Percentiles rank a stretch among this genome's conserved stretches.
Conservation (phyloP, 35 echinoderm and acorn worm species). For the Apostichopus japonicus region DNA sequence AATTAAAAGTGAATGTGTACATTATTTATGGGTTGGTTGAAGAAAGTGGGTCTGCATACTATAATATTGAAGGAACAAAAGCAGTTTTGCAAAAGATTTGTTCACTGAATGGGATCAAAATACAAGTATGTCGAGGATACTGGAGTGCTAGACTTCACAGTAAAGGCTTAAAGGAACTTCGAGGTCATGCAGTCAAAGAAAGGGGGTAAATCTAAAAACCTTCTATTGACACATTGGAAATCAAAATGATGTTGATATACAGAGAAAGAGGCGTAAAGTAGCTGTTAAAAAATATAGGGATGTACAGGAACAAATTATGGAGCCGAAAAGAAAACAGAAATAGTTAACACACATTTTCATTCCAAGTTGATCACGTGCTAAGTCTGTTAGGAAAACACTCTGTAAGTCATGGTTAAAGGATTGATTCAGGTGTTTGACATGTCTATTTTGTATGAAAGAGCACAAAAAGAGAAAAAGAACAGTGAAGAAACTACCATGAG, state of each 20-base stretch:
- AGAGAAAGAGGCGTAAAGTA: background rate
- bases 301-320: background rate
- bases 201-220: background rate
- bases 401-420: constrained; percentile 9
- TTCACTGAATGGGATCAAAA: background rate
- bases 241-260: background rate
- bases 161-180: background rate
- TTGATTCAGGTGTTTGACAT: too few relatives aligned
- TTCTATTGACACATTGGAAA: background rate
- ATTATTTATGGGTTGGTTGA: background rate
- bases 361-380: background rate
- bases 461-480: background rate
- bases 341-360: background rate
- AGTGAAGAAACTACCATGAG: constrained; percentile 16
- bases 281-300: background rate
- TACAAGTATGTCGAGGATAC: background rate
- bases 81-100: background rate
- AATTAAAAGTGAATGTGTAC: background rate
- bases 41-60: background rate
- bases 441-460: too few relatives aligned
- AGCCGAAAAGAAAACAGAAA: background rate
- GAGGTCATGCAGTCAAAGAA: background rate
- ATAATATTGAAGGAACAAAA: background rate
- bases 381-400: background rate
- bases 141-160: background rate